Evolutionary conservation across 2,888 invertebrate genomes (phyloP).

Genomic region (Dasypogon diadema): DNA sequence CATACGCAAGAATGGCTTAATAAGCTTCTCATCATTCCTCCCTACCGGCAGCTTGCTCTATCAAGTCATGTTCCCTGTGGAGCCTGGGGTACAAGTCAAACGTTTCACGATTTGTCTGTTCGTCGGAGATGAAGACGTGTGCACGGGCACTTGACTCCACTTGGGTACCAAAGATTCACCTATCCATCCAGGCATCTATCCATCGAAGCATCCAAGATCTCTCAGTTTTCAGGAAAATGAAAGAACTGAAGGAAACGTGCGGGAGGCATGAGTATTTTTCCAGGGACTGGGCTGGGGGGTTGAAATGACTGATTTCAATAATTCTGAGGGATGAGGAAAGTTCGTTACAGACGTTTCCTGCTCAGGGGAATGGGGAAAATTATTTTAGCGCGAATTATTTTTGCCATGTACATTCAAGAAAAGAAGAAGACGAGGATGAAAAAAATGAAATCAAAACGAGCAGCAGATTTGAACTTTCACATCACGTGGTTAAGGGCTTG

Average conservation of each 20-base stretch:
- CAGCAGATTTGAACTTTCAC: constrained; percentile 50
- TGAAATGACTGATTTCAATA: constrained; percentile 49
- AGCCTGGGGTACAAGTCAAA: constrained; percentile 40
- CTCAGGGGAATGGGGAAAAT: constrained; percentile 26
- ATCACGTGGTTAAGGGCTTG: constrained; percentile 47
- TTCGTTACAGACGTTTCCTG: constrained; percentile 45
- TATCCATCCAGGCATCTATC: constrained; percentile 52
- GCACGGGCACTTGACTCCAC: constrained; percentile 56
- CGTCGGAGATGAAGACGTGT: constrained; percentile 51
- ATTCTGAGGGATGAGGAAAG: constrained; percentile 20
- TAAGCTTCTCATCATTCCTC: constrained; percentile 52
- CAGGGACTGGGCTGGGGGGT: constrained; percentile 1
- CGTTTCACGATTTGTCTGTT: constrained; percentile 51
- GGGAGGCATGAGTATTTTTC: constrained; percentile 20
- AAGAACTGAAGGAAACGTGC: constrained; percentile 34
- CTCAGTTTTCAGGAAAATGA: constrained; percentile 39
- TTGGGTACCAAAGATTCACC: constrained; percentile 49
- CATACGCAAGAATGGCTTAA: constrained; percentile 55
- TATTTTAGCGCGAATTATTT: constrained; percentile 53
- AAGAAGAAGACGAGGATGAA: constrained; percentile 25
- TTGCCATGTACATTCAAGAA: constrained; percentile 41
- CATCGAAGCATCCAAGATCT: constrained; percentile 53
- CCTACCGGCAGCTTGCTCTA: constrained; percentile 21
- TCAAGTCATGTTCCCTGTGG: constrained; percentile 13
- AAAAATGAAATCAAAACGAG: constrained; percentile 46